Conservation (phyloP, 2,888 invertebrate species). For the Acronicta aceris region DNA sequence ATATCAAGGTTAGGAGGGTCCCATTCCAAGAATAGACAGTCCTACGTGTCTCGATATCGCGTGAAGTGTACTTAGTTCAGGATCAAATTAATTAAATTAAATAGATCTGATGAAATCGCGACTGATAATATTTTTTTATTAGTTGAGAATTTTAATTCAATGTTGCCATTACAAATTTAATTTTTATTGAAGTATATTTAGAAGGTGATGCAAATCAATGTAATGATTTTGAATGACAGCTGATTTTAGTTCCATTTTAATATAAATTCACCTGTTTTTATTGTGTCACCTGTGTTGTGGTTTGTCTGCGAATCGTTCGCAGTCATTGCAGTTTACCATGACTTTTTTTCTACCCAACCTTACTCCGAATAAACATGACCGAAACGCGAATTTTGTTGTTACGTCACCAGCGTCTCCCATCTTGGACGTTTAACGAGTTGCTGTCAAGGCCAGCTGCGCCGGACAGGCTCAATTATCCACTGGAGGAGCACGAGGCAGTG, state of each 20-base stretch:
- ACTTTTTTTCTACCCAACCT: slow-evolving; percentile 41
- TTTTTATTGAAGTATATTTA: not conserved
- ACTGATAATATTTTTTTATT: slow-evolving; percentile 29
- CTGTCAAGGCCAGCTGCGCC: slow-evolving; percentile 65
- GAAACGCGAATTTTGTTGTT: slow-evolving; percentile 33
- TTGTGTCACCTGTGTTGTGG: not conserved
- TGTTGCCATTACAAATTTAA: slow-evolving; percentile 4
- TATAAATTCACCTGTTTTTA: slow-evolving; percentile 3
- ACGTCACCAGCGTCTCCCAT: slow-evolving; percentile 47
- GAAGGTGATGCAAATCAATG: not conserved
- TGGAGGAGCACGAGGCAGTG: slow-evolving; percentile 51
- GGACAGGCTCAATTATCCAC: slow-evolving; percentile 71
- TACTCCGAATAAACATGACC: slow-evolving; percentile 29
- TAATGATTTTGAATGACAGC: not conserved
- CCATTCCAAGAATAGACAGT: slow-evolving; percentile 54
- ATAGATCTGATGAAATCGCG: slow-evolving; percentile 18
- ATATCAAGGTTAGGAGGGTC: slow-evolving; percentile 61
- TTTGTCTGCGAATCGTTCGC: not conserved
- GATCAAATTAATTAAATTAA: slow-evolving; percentile 40
- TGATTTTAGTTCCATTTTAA: not conserved
- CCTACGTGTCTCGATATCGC: slow-evolving; percentile 20
- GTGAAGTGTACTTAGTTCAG: slow-evolving; percentile 23
- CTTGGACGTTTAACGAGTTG: slow-evolving; percentile 46
- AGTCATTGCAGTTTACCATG: slow-evolving; percentile 38
- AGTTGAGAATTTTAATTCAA: slow-evolving; percentile 13